These are phyloP conservation scores for Vulpes lagopus DNA, from an alignment of 2,113 vertebrate species.

Conservation along the genomic window DNA sequence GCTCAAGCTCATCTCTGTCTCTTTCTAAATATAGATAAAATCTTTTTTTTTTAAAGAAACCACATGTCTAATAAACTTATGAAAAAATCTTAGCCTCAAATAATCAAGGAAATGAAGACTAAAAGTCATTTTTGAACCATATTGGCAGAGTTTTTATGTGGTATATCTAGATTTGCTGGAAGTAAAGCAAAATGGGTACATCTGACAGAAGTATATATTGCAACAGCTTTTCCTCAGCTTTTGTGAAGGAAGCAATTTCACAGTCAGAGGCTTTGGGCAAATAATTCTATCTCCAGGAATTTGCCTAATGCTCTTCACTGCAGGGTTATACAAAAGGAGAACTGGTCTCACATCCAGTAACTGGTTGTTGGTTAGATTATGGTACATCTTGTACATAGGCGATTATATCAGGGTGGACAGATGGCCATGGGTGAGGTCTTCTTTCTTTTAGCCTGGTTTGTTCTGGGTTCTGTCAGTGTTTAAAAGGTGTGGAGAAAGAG, in stretches of 20 bases:
- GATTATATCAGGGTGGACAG: background rate
- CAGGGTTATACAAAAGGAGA: conserved; percentile 1
- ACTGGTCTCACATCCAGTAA: background rate
- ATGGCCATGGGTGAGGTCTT: background rate
- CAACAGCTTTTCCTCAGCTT: background rate
- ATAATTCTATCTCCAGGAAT: conserved; percentile 6
- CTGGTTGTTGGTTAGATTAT: conserved; percentile 9
- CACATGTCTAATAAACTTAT: background rate
- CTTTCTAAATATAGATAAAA: no score
- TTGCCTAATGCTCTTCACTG: background rate
- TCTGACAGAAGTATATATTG: background rate
- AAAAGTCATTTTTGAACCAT: conserved; percentile 51
- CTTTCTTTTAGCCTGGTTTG: background rate
- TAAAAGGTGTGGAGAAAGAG: background rate
- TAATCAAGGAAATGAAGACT: conserved; percentile 12
- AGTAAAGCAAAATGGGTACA: background rate
- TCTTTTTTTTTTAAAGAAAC: no score
- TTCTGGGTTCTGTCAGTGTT: background rate
- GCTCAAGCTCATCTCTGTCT: no score
- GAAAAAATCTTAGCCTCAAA: background rate
- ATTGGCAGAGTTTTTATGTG: background rate
- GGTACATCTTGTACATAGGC: background rate
- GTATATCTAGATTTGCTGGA: background rate
- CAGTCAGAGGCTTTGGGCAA: background rate
- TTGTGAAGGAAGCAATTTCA: background rate